phyloP scores from a whole-genome alignment of 2,888 invertebrate genomes.

The Amphipoea lucens region DNA sequence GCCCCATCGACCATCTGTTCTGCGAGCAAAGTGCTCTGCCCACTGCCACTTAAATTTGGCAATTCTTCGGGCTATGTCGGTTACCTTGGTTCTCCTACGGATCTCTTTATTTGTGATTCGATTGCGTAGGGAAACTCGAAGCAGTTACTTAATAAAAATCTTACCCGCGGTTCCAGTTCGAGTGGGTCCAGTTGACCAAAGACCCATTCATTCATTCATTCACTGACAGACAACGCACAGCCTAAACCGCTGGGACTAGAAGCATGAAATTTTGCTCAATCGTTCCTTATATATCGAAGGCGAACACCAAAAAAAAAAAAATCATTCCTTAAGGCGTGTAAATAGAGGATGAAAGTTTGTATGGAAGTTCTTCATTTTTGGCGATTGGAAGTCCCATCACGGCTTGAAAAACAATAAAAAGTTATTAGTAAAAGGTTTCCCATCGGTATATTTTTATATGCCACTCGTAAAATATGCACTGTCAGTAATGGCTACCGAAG shows the following conservation, averaged over 20 bases:
- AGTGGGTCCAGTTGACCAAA: too few relatives aligned
- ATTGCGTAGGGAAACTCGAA: too few relatives aligned
- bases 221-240: background rate
- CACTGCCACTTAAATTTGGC: too few relatives aligned
- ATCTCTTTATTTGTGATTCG: too few relatives aligned
- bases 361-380: background rate
- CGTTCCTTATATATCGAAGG: background rate
- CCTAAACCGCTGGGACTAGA: background rate
- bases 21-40: too few relatives aligned
- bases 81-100: too few relatives aligned
- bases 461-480: conserved; percentile 12
- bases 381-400: too few relatives aligned
- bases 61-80: too few relatives aligned
- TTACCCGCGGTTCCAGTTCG: too few relatives aligned
- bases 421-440: background rate
- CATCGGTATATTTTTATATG: conserved; percentile 7
- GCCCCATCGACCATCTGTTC: too few relatives aligned
- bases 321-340: background rate
- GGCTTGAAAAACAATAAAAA: background rate
- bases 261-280: background rate
- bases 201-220: too few relatives aligned
- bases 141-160: too few relatives aligned
- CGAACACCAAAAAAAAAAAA: background rate
- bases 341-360: background rate
- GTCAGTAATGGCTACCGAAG: background rate